Percentiles rank a stretch among this genome's conserved stretches.
Conservation (phyloP, 2,113 vertebrate genomes). For the Dipodomys merriami region DNA sequence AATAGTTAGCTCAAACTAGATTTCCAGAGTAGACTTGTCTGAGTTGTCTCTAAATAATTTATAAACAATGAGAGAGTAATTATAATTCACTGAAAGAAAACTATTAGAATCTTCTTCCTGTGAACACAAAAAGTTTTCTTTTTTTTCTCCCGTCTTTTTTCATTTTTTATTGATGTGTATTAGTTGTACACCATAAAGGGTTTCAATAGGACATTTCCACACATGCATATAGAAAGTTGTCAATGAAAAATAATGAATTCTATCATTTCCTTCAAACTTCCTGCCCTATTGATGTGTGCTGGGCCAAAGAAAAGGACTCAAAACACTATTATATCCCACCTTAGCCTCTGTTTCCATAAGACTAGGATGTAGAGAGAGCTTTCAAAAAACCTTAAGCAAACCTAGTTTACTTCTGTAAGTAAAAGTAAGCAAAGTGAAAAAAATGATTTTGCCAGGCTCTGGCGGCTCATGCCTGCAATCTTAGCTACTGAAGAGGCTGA, state of each 20-base stretch:
- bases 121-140: background rate
- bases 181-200: too few relatives aligned
- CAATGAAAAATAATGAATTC: conserved; percentile 19
- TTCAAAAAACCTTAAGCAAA: background rate
- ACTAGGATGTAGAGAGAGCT: background rate
- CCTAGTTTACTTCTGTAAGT: background rate
- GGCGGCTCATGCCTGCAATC: too few relatives aligned
- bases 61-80: conserved; percentile 34
- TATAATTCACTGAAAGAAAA: conserved; percentile 13
- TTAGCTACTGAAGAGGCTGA: too few relatives aligned
- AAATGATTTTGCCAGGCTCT: too few relatives aligned
- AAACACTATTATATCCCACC: background rate
- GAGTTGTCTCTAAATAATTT: background rate
- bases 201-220: too few relatives aligned
- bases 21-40: background rate
- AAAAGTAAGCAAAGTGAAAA: background rate
- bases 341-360: background rate
- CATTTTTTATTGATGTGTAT: too few relatives aligned
- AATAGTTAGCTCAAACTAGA: background rate
- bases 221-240: background rate
- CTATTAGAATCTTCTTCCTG: background rate
- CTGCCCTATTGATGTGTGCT: conserved; percentile 15
- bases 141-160: background rate
- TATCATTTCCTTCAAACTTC: background rate
- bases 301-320: conserved; percentile 1